Evolutionary conservation across 23 tunicate species (phyloP), one percentile per base, ranked within the genome.

Genomic region (Halocynthia roretzi): DNA sequence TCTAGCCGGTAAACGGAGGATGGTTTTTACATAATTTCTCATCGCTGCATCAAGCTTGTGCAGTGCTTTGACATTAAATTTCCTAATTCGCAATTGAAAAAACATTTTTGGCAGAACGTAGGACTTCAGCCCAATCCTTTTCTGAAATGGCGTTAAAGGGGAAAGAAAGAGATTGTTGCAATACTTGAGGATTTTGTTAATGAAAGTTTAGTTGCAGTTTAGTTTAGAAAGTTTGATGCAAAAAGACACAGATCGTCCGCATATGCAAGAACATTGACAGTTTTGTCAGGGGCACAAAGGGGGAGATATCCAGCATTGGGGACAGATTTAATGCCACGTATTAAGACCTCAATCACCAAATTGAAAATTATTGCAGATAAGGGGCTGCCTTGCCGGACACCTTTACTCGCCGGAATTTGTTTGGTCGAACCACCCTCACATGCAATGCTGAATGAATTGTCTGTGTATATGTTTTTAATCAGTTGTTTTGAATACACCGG

Each of bases 361-460:
- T 72, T 72, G 66, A 72, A 72, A 9, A 72, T 50, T 11, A 72
- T 72, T 49, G 62, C 77, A 58, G 77, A 72, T 0, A 51, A 58
- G 17, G 77, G 77, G 49, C 77, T 10, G 19, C 77, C 77, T 6
- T 51, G 77, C 49, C 77, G 77, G 77, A 72, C 62, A 18, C 77
- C 77, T 53, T 61, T 53, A 5, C 62, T 61, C 0, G 31, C 61
- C 48, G 66, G 40, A 7, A 72, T 72, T 61, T 72, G 19, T 10
- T 8, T 49, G 61, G 77, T 72, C 23, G 51, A 8, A 18, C 77
- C 65, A 20, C 21, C 17, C 11, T 61, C 44, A 50, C 62, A 53
- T 51, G 62, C 0, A 2, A 72, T 10, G 11, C 10, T 50, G 2
- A 61, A 72, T 19, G 77, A 40, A 61, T 11, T 72, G 0, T 20